Conservation (phyloP, 2,113 vertebrate species). For the Labeo rohita region DNA sequence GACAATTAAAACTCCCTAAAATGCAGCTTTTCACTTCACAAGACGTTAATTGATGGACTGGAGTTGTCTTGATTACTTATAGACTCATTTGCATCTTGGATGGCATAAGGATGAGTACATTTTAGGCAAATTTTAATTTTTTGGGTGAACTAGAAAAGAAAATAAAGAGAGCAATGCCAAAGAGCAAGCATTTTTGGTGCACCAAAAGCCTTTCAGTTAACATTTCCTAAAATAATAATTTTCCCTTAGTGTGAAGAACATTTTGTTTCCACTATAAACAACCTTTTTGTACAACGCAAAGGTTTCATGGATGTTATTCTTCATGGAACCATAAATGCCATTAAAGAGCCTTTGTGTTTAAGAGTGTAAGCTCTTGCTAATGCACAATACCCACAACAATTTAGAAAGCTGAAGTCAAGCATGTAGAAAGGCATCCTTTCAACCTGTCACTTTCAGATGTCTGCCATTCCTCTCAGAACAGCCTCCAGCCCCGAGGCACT, state of each 20-base stretch:
- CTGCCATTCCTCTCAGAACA: conserved; percentile 23
- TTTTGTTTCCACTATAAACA: too few species aligned
- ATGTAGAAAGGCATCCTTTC: conserved; percentile 27
- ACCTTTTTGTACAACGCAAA: not conserved
- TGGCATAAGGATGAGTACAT: too few species aligned
- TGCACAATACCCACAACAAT: not conserved
- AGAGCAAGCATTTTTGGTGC: too few species aligned
- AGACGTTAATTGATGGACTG: not conserved
- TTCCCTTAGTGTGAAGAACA: too few species aligned
- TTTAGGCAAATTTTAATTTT: too few species aligned
- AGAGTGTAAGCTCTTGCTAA: not conserved
- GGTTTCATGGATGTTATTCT: not conserved
- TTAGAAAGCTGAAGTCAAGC: not conserved
- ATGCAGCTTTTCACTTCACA: not conserved
- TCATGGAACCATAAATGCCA: not conserved
- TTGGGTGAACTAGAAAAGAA: too few species aligned
- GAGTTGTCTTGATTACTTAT: too few species aligned
- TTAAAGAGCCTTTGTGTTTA: not conserved
- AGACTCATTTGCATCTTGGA: too few species aligned
- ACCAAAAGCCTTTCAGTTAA: too few species aligned
- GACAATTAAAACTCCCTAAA: not conserved
- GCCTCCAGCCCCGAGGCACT: conserved; percentile 9
- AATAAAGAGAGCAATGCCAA: too few species aligned
- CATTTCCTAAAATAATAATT: too few species aligned
- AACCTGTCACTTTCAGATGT: conserved; percentile 37